Percentiles rank a stretch among this genome's conserved stretches.
Conservation (phyloP, 92 coral and sea anemone species). For the Epizoanthus stellaris region DNA sequence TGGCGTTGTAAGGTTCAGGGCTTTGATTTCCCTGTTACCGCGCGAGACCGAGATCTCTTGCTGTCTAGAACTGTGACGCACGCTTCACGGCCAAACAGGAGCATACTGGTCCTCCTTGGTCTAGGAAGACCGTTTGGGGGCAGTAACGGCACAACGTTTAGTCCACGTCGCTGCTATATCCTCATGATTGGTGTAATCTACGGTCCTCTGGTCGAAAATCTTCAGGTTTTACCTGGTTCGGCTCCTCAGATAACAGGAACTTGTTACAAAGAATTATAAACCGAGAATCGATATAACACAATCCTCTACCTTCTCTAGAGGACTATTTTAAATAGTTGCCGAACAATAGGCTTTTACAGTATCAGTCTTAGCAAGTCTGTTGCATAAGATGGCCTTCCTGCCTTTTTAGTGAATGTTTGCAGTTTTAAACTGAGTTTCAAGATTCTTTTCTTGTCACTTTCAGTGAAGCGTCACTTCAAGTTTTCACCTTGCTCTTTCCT, state of each 20-base stretch:
- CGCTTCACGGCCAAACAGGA: neutral
- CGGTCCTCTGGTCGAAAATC: neutral
- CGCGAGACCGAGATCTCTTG: neutral
- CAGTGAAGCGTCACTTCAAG: too few species aligned
- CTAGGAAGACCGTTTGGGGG: slow-evolving; percentile 32
- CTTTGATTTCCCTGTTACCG: slow-evolving; percentile 32
- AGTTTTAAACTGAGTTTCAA: too few species aligned
- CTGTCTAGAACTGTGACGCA: neutral
- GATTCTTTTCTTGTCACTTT: too few species aligned
- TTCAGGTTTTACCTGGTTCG: neutral
- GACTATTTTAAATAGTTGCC: too few species aligned
- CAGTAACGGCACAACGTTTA: neutral
- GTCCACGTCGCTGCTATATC: slow-evolving; percentile 37
- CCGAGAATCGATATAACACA: too few species aligned
- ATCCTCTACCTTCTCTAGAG: too few species aligned
- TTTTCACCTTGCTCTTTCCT: too few species aligned
- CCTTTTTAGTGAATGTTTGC: too few species aligned
- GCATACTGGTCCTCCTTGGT: slow-evolving; percentile 20
- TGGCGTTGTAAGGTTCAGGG: slow-evolving; percentile 37
- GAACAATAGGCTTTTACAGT: too few species aligned
- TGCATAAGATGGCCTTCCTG: too few species aligned
- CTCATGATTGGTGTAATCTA: slow-evolving; percentile 18
- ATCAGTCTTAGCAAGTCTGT: too few species aligned
- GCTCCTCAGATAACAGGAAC: neutral
- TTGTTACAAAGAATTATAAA: neutral